phyloP scores from a whole-genome alignment of 2,113 vertebrate genomes.

The Zapus hudsonius region DNA sequence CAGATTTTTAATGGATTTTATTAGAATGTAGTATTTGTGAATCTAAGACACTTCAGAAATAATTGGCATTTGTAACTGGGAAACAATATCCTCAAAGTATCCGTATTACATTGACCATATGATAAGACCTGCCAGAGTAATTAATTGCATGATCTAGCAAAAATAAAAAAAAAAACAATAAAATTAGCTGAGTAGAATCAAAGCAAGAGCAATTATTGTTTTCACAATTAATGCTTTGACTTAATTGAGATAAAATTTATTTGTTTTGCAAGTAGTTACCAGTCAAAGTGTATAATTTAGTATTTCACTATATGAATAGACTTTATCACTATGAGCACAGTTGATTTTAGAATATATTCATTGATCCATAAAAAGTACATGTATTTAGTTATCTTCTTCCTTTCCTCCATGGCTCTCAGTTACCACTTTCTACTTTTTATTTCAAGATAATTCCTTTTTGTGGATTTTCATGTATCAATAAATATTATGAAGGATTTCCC shows the following conservation, averaged over 20 bases:
- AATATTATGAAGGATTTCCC: too few species aligned
- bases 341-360: not conserved
- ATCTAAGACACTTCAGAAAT: not conserved
- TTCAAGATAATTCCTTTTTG: not conserved
- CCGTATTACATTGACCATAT: not conserved
- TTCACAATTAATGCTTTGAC: not conserved
- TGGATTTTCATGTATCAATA: not conserved
- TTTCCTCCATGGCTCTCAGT: not conserved
- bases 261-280: not conserved
- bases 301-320: not conserved
- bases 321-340: not conserved
- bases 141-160: not conserved
- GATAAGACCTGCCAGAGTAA: not conserved
- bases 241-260: not conserved
- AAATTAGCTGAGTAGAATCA: not conserved
- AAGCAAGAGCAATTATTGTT: not conserved
- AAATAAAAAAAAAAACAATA: not conserved
- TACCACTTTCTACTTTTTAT: not conserved
- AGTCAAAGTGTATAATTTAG: not conserved
- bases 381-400: not conserved
- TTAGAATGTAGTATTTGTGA: not conserved
- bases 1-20: not conserved
- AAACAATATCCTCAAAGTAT: too few species aligned
- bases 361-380: not conserved
- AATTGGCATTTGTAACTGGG: not conserved